Evolutionary conservation across 2,888 invertebrate genomes (phyloP).

Genomic region (Tipula unca): DNA sequence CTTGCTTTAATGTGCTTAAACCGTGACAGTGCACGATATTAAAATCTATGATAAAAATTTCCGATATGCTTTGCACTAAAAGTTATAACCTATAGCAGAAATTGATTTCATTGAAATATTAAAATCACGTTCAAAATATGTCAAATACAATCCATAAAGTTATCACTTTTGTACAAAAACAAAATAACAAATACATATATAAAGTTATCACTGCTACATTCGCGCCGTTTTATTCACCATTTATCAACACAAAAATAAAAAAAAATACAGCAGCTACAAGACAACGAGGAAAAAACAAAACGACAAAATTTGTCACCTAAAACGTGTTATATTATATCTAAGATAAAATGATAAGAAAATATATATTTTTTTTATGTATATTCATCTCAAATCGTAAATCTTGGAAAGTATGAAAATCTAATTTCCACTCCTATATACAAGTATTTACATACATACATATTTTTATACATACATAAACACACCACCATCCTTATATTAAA

Average conservation of each 20-base stretch:
- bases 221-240: neutral
- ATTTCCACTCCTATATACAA: neutral
- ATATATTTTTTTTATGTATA: neutral
- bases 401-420: neutral
- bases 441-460: too few species aligned
- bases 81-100: neutral
- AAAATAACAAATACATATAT: neutral
- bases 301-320: neutral
- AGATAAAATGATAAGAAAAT: conserved; percentile 14
- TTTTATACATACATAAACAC: neutral
- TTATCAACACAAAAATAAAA: neutral
- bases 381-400: conserved; percentile 8
- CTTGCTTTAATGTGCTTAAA: too few species aligned
- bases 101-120: neutral
- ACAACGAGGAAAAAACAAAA: neutral
- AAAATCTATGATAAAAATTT: too few species aligned
- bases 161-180: neutral
- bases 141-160: neutral
- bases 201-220: neutral
- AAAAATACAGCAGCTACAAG: neutral
- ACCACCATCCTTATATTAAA: neutral
- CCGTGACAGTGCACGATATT: too few species aligned
- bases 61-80: neutral
- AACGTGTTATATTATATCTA: neutral
- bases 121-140: neutral